Base-by-base conservation (phyloP, 2,797 vertebrate species). In the Gila robusta region DNA sequence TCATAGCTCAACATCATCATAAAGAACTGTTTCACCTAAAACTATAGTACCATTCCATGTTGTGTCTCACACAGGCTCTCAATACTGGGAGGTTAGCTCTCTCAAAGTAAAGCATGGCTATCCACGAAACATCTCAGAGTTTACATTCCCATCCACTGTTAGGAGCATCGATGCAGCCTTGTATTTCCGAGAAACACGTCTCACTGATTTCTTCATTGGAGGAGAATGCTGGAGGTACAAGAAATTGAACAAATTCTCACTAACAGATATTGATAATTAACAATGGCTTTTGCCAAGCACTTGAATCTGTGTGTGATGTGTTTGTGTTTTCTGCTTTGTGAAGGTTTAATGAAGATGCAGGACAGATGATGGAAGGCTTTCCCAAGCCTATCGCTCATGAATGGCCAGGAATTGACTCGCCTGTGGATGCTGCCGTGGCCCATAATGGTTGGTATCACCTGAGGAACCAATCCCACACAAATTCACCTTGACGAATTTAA, bases 201-300 rank as follows among this genome's bases (percentile, higher is more conserved):
- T 85, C 73, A 94, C 93, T 0, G 77, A 94, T 28, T 94, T 94
- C 89, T 94, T 94, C 85, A 91, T 91, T 28, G 93, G 91, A 23
- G 49, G 88, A 0, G 90, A 92, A 76, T 94, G 92, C 47, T 94
- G 94, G 94, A 93, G 91, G 93, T 93, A 44, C 17, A 47, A 49
- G n/a, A n/a, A n/a, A 11, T 7, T 26, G 10, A 41, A 28, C 6
- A 66, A 47, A 28, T 41, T 32, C 21, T 32, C 41, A 0, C 3
- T 6, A 49, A 44, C 37, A 72, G 5, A 28, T 47, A 54, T 32
- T 59, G 9, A n/a, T 59, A 59, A n/a, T 56, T 9, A 23, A 9
- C 21, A n/a, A 9, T n/a, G 23, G 23, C 56, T 56, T 47, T 62
- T 21, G 2, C 21, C 28, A 81, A 35, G 47, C 32, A 32, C 35